These are phyloP conservation scores for Uria aalge DNA, from an alignment of 2,113 vertebrate species.

Conservation along the genomic window DNA sequence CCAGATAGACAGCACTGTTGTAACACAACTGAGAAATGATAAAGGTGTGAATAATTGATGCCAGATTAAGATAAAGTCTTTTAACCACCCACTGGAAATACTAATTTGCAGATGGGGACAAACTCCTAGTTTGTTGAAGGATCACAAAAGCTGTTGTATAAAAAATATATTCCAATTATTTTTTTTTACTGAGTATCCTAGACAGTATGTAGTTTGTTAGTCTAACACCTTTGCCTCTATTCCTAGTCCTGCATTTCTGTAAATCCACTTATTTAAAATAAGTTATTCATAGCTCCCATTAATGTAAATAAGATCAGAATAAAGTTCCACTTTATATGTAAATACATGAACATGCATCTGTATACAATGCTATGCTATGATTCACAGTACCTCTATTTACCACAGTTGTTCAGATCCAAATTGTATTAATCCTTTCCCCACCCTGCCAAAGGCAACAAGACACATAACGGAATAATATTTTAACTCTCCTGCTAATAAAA, in stretches of 20 bases:
- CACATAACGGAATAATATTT: background rate
- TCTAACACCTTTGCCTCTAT: background rate
- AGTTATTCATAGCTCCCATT: background rate
- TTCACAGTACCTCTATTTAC: background rate
- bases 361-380: background rate
- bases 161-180: background rate
- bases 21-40: background rate
- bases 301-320: background rate
- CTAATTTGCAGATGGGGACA: background rate
- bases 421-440: background rate
- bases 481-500: background rate
- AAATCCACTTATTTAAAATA: background rate
- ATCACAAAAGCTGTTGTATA: background rate
- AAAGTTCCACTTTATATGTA: background rate
- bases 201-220: background rate
- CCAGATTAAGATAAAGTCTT: background rate
- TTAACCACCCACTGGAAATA: background rate
- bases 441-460: background rate
- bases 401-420: background rate
- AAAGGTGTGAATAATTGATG: background rate
- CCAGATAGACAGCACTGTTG: background rate
- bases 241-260: background rate
- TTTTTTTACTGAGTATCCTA: background rate
- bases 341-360: background rate
- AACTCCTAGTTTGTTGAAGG: background rate